A percentile compares a stretch with the other conserved stretches of the same genome.
Evolutionary conservation across 2,888 invertebrate species (phyloP).

Genomic region (Dicycla oo): DNA sequence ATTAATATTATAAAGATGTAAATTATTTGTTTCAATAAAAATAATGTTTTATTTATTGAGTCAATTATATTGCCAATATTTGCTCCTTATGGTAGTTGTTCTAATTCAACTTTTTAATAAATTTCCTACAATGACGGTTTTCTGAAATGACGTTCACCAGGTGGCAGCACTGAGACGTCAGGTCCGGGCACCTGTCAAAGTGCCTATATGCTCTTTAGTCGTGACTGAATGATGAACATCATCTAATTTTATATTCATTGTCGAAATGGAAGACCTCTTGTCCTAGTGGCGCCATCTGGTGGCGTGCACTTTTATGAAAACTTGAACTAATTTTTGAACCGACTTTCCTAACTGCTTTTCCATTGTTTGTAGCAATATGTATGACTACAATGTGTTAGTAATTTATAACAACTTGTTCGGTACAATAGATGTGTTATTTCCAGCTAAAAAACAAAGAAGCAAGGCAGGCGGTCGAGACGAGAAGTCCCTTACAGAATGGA

Average conservation of each 20-base stretch:
- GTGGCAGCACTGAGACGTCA: no score
- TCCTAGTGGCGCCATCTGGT: no score
- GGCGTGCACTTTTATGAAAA: no score
- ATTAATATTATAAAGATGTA: neutral
- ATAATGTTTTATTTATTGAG: neutral
- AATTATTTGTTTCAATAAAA: neutral
- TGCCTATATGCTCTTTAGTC: no score
- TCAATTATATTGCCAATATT: neutral
- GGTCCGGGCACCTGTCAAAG: no score
- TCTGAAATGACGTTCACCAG: no score
- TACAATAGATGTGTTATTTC: neutral
- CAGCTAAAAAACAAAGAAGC: slow-evolving; percentile 76
- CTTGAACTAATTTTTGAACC: neutral
- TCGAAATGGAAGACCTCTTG: no score
- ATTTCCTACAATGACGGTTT: neutral
- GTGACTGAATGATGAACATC: no score
- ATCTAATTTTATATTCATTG: no score
- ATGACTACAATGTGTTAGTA: neutral
- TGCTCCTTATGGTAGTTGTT: neutral
- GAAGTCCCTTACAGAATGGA: slow-evolving; percentile 89
- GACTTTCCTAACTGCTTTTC: neutral
- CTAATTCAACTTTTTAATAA: neutral
- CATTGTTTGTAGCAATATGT: neutral
- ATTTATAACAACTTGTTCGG: neutral
- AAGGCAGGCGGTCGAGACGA: slow-evolving; percentile 90